These are phyloP conservation scores for Nasonia vitripennis DNA, from an alignment of 1,140 invertebrate species.

Conservation along the genomic window DNA sequence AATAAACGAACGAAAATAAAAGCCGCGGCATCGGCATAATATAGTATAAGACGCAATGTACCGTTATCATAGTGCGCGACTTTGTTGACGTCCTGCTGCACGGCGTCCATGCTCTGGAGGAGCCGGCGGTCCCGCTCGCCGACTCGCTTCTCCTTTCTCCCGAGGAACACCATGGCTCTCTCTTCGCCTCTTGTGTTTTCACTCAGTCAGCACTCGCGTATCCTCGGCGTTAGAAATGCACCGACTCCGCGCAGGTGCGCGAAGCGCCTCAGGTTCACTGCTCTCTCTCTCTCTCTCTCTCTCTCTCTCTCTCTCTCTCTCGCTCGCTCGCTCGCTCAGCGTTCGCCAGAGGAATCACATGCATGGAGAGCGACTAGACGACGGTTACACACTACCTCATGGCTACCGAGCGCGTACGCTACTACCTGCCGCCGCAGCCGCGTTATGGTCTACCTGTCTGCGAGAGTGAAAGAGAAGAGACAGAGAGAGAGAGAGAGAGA, in stretches of 20 bases:
- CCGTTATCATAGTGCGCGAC: slow-evolving; percentile 71
- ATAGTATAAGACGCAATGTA: slow-evolving; percentile 55
- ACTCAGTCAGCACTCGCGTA: background rate
- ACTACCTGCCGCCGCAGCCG: background rate
- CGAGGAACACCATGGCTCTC: slow-evolving; percentile 69
- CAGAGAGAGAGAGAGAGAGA: background rate
- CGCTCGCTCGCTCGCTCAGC: background rate
- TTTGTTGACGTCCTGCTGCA: slow-evolving; percentile 64
- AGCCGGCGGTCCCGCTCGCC: slow-evolving; percentile 66
- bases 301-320: no score
- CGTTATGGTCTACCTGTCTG: background rate
- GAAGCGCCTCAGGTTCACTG: slow-evolving; percentile 4
- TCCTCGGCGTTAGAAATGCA: background rate
- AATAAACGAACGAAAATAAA: background rate
- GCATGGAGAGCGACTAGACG: background rate
- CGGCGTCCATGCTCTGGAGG: slow-evolving; percentile 68
- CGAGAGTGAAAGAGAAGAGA: background rate
- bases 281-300: background rate
- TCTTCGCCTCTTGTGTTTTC: background rate
- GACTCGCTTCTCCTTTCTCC: slow-evolving; percentile 66
- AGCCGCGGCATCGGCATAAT: background rate
- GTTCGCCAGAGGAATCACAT: background rate
- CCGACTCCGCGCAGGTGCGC: background rate
- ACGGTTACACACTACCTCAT: background rate
- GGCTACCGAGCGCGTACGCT: no score